A percentile compares a stretch with the other conserved stretches of the same genome.
phyloP scores from a whole-genome alignment of 2,113 vertebrate species.

The Sturnira hondurensis region DNA sequence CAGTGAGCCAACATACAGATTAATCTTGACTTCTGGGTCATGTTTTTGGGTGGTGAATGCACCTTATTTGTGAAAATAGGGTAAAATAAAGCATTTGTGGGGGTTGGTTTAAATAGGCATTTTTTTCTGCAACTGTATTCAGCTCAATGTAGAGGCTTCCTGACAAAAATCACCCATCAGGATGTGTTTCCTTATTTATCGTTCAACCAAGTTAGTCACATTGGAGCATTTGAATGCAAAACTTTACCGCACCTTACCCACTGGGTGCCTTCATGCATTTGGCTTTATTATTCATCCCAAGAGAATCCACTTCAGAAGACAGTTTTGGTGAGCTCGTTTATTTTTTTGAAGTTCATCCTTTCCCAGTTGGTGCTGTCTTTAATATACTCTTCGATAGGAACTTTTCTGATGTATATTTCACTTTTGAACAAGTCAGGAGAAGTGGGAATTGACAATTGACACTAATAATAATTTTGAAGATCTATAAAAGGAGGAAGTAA shows the following conservation, averaged over 20 bases:
- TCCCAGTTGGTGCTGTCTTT: background rate
- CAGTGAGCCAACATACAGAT: conserved; percentile 28
- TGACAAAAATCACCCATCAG: conserved; percentile 64
- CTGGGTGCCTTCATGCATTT: conserved; percentile 49
- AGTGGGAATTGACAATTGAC: conserved; percentile 38
- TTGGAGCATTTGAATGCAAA: conserved; percentile 42
- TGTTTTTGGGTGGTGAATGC: conserved; percentile 59
- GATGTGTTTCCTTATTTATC: conserved; percentile 65
- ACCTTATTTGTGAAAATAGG: conserved; percentile 63
- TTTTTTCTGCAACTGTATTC: background rate
- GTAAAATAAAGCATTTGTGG: conserved; percentile 62
- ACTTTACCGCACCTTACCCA: conserved; percentile 42
- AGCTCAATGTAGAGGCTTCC: conserved; percentile 22
- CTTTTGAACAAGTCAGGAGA: conserved; percentile 47
- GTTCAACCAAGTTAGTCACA: conserved; percentile 61
- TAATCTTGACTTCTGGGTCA: conserved; percentile 49
- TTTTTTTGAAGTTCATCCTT: conserved; percentile 50
- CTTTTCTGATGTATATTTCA: conserved; percentile 27
- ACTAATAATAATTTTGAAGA: conserved; percentile 11
- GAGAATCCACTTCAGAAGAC: conserved; percentile 38
- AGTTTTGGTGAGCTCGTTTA: conserved; percentile 53
- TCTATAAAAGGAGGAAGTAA: background rate
- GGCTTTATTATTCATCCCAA: conserved; percentile 52
- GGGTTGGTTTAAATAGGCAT: conserved; percentile 50
- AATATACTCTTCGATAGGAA: conserved; percentile 31